phyloP scores from a whole-genome alignment of 2,113 vertebrate species.

The Xiphophorus maculatus region DNA sequence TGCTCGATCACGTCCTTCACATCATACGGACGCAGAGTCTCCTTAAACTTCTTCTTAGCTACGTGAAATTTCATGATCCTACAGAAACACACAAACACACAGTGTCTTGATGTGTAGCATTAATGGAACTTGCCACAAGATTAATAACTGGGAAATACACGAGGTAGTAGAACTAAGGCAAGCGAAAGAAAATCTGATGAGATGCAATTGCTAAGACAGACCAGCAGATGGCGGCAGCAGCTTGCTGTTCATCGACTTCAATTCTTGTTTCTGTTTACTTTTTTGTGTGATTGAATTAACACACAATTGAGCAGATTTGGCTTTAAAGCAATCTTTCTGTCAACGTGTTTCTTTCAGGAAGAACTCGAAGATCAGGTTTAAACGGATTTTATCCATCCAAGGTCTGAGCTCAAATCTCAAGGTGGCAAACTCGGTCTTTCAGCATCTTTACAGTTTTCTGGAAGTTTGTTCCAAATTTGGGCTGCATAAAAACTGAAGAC shows the following conservation, averaged over 20 bases:
- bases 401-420: too few species aligned
- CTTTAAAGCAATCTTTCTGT: neutral
- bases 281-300: conserved; percentile 14
- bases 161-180: neutral
- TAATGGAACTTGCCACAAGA: neutral
- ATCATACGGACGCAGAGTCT: conserved; percentile 95
- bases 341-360: neutral
- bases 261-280: too few species aligned
- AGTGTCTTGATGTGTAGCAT: too few species aligned
- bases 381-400: too few species aligned
- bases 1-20: conserved; percentile 99
- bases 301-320: conserved; percentile 25
- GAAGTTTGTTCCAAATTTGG: too few species aligned
- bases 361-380: too few species aligned
- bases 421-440: too few species aligned
- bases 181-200: accelerated
- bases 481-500: too few species aligned
- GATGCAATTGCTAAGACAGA: conserved; percentile 5
- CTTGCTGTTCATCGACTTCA: conserved; percentile 10
- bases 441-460: too few species aligned
- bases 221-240: conserved; percentile 66
- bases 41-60: conserved; percentile 98
- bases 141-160: conserved; percentile 1
- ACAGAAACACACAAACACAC: conserved; percentile 9
- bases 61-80: conserved; percentile 99